These are phyloP conservation scores for Archips crataeganus DNA, from an alignment of 2,888 invertebrate species.

Conservation along the genomic window DNA sequence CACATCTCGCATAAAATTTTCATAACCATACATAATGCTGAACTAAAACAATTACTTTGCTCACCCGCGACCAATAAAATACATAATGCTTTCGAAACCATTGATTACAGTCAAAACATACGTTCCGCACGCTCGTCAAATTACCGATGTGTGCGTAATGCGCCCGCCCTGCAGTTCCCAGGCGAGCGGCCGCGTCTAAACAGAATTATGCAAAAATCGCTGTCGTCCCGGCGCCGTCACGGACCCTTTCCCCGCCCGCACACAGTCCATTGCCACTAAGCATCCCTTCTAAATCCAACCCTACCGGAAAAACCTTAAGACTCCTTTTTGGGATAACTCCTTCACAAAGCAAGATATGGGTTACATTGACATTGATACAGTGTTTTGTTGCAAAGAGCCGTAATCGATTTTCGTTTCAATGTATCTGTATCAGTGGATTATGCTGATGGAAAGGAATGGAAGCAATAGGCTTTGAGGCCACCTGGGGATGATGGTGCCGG, in stretches of 20 bases:
- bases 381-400: constrained; percentile 11
- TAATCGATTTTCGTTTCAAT: constrained; percentile 11
- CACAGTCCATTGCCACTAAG: constrained; percentile 1
- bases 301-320: background rate
- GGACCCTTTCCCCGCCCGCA: background rate
- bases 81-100: no score
- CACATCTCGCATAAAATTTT: no score
- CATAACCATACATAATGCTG: no score
- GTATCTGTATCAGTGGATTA: background rate
- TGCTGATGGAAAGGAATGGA: constrained; percentile 5
- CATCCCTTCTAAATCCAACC: background rate
- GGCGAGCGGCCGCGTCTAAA: background rate
- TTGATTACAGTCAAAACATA: no score
- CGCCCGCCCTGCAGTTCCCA: background rate
- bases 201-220: constrained; percentile 24
- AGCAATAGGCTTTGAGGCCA: background rate
- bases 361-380: background rate
- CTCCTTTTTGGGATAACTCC: background rate
- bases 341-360: constrained; percentile 7
- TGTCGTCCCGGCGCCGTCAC: constrained; percentile 7
- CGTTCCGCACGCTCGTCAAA: background rate
- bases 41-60: no score
- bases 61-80: no score
- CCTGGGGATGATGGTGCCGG: background rate
- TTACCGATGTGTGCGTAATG: background rate